Percentiles rank a stretch among this genome's conserved stretches.
These are phyloP conservation scores for Leucosticte australis DNA, from an alignment of 2,113 vertebrate species.

Conservation along the genomic window DNA sequence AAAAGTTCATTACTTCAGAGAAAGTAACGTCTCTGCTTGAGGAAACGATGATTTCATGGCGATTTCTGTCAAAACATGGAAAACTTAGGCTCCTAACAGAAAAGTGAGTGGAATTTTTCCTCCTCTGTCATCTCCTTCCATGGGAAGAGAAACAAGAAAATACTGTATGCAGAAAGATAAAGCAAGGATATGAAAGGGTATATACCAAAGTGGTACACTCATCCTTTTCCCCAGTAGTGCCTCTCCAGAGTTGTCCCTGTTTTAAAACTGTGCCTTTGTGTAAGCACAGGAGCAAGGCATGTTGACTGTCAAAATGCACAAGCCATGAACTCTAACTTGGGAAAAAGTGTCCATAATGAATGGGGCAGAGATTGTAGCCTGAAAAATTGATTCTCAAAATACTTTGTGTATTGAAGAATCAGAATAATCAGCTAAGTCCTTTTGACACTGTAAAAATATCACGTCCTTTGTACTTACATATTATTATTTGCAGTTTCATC, in stretches of 20 bases:
- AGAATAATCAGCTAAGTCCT: not conserved
- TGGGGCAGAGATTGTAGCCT: rapidly evolving
- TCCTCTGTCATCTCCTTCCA: not conserved
- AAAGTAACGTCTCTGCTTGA: not conserved
- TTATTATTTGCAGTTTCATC: not conserved
- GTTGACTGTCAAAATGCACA: not conserved
- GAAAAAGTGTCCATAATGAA: not conserved
- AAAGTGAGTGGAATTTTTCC: not conserved
- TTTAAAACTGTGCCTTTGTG: not conserved
- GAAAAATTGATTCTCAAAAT: not conserved
- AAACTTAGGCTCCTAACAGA: not conserved
- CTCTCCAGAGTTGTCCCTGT: not conserved
- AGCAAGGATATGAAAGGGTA: not conserved
- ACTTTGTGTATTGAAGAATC: not conserved
- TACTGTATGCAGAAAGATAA: not conserved
- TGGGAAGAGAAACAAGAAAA: conserved; percentile 41
- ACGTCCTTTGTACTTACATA: rapidly evolving
- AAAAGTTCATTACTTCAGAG: not conserved
- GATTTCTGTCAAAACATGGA: not conserved
- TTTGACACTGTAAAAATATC: not conserved
- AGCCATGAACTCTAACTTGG: not conserved
- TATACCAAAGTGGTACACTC: not conserved
- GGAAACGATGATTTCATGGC: not conserved
- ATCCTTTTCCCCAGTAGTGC: not conserved
- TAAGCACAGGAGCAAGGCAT: not conserved